Evolutionary conservation across 2,888 invertebrate genomes (phyloP), one percentile per base, ranked within the genome.

Genomic region (Clusia tigrina): DNA sequence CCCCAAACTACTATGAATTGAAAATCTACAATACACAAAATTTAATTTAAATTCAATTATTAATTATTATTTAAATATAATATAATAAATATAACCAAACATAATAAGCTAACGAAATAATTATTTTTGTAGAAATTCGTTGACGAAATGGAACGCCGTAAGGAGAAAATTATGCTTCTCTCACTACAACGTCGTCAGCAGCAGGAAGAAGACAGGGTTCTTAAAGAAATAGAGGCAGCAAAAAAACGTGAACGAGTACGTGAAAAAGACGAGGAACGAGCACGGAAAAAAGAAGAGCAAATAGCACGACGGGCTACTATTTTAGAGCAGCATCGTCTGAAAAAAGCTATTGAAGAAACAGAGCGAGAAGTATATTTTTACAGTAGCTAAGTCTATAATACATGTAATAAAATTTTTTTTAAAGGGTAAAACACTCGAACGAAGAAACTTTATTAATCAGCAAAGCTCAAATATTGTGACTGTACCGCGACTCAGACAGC

Each of bases 321-420:
- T 79, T 88, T 96, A 73, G 95, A 95, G 79, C 94, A 95, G 83
- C 94, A 97, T 85, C 93, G 95, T 84, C 86, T 95, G 72, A 95
- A 96, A 82, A 97, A 97, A 84, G 93, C 94, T 60, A 90, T 94
- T 67, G 95, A 96, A 81, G 95, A 95, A 85, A 94, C 95, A 23
- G 94, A 94, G 82, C 85, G 93, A 80, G 94, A 94, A 87, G 92
- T 92, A 73, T 55, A 20, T 38, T 15, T 3, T 48, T 15, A 12
- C 37, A n/a, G n/a, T n/a, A n/a, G 10, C 42, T 23, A 2, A 54
- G 25, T 17, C 6, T 26, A 18, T n/a, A n/a, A n/a, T n/a, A n/a
- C n/a, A n/a, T n/a, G n/a, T n/a, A n/a, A n/a, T n/a, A 6, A 2
- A 37, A 60, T 61, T 65, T 42, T 60, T 81, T 17, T 48, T 73